phyloP scores from a whole-genome alignment of 2,113 vertebrate species.

The Camelus bactrianus region DNA sequence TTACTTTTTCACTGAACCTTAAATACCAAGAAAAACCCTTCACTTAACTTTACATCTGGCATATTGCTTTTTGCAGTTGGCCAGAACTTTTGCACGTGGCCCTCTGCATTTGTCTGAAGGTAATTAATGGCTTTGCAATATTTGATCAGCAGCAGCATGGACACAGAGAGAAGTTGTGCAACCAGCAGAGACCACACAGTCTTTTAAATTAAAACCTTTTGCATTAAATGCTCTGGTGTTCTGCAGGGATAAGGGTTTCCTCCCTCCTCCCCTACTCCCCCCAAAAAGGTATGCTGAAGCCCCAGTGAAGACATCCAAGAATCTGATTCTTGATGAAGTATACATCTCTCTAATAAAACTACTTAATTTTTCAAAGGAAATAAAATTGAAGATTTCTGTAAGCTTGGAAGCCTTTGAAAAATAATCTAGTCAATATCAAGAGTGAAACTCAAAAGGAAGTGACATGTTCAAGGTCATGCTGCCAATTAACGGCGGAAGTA shows the following conservation, averaged over 20 bases:
- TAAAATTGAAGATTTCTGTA: background rate
- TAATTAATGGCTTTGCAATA: constrained; percentile 83
- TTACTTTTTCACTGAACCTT: constrained; percentile 88
- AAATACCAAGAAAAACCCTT: constrained; percentile 88
- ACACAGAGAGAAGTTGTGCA: constrained; percentile 76
- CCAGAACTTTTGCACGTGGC: constrained; percentile 80
- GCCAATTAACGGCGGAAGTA: background rate
- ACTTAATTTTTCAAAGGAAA: constrained; percentile 62
- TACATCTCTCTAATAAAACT: background rate
- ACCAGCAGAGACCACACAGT: constrained; percentile 71
- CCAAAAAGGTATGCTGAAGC: background rate
- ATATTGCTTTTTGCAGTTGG: constrained; percentile 69
- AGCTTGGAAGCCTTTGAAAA: constrained; percentile 12
- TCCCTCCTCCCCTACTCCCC: no score
- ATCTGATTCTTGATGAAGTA: constrained; percentile 55
- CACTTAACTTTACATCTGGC: constrained; percentile 82
- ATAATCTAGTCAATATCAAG: background rate
- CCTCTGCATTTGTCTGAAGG: constrained; percentile 79
- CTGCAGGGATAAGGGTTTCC: constrained; percentile 55
- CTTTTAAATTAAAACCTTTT: constrained; percentile 84
- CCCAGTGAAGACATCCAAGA: constrained; percentile 56
- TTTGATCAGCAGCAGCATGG: constrained; percentile 80
- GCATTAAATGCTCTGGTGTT: constrained; percentile 67
- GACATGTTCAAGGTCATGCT: background rate
- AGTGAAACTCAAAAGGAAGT: constrained; percentile 16